phyloP scores from a whole-genome alignment of 2,113 vertebrate species.

The human (Homo sapiens) region DNA sequence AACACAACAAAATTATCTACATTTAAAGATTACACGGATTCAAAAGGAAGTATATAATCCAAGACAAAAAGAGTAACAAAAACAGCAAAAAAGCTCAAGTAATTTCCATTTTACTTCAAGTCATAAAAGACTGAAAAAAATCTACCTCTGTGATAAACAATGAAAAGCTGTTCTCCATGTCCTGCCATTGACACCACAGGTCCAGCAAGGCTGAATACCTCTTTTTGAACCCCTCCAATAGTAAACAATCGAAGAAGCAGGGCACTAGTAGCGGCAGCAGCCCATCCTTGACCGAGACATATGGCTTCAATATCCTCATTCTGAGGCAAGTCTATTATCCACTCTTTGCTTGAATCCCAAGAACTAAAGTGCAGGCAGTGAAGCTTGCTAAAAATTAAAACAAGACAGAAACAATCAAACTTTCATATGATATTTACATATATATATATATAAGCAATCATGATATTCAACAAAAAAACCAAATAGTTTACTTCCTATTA shows the following conservation, averaged over 20 bases:
- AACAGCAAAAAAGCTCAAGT: not conserved
- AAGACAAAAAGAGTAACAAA: not conserved
- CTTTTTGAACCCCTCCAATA: constrained; percentile 93
- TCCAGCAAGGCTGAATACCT: constrained; percentile 93
- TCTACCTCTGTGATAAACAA: constrained; percentile 94
- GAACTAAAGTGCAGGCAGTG: constrained; percentile 97
- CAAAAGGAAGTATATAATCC: not conserved
- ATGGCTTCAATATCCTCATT: constrained; percentile 91
- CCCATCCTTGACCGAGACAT: constrained; percentile 95
- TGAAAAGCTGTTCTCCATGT: constrained; percentile 93
- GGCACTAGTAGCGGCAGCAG: constrained; percentile 90
- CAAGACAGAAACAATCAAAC: not conserved
- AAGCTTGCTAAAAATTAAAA: constrained; percentile 89
- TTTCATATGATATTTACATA: not conserved
- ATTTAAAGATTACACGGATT: not conserved
- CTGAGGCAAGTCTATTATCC: constrained; percentile 94
- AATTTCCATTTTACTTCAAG: not conserved
- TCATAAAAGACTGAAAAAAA: not conserved
- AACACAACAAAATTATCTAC: constrained; percentile 9
- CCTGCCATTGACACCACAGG: constrained; percentile 93
- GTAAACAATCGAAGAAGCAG: constrained; percentile 91
- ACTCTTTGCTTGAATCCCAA: constrained; percentile 97
- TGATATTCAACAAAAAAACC: not conserved
- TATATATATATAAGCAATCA: not conserved
- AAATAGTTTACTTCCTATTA: constrained; percentile 23